These are phyloP conservation scores for Miniopterus natalensis DNA, from an alignment of 2,113 vertebrate species.

Conservation along the genomic window DNA sequence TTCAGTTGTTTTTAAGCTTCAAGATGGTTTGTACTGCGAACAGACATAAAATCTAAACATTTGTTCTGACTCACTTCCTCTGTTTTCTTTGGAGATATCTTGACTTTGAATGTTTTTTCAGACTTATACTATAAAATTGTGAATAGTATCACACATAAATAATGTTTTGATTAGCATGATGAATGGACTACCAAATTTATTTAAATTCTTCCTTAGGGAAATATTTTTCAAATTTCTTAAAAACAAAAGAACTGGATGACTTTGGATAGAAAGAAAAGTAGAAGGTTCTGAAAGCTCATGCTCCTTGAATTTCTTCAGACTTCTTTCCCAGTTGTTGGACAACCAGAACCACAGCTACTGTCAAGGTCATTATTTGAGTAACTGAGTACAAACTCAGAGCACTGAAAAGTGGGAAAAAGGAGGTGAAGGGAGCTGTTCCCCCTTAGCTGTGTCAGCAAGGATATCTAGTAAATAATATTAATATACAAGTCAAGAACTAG, in stretches of 20 bases:
- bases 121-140: neutral
- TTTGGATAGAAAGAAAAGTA: slow-evolving; percentile 14
- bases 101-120: neutral
- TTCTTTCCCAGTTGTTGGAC: neutral
- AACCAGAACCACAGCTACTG: neutral
- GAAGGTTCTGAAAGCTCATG: neutral
- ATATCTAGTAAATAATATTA: neutral
- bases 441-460: neutral
- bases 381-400: neutral
- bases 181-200: neutral
- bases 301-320: neutral
- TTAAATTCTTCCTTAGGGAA: neutral
- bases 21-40: neutral
- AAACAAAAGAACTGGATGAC: neutral
- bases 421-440: neutral
- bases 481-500: neutral
- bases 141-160: neutral
- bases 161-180: neutral
- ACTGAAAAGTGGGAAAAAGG: neutral
- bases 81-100: neutral
- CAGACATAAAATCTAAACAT: neutral
- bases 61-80: neutral
- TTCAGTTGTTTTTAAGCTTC: neutral
- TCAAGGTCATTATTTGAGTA: neutral
- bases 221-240: neutral